Evolutionary conservation across 1,140 invertebrate species (phyloP).

Genomic region (Dinothrombium tinctorium): DNA sequence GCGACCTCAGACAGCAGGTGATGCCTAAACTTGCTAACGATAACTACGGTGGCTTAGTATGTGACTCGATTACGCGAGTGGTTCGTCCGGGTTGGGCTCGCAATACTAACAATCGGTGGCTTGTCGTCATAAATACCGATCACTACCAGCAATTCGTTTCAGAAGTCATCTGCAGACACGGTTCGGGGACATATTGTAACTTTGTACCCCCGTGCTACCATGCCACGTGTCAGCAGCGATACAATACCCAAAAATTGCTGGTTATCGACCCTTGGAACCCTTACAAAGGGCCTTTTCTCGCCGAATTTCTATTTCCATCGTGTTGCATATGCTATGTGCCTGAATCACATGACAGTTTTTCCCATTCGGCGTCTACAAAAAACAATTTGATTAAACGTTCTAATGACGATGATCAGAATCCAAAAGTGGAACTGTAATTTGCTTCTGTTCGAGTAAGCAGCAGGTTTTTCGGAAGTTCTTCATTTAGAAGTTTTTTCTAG

Average conservation of each 20-base stretch:
- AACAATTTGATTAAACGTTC: too few relatives aligned
- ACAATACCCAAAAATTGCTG: conserved; percentile 17
- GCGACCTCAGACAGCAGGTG: conserved; percentile 13
- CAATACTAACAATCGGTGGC: conserved; percentile 17
- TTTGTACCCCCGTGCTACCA: conserved; percentile 18
- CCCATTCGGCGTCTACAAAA: too few relatives aligned
- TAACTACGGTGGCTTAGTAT: conserved; percentile 15
- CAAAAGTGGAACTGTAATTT: too few relatives aligned
- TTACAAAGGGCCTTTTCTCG: conserved; percentile 17
- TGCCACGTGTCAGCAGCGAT: conserved; percentile 16
- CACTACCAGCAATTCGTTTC: conserved; percentile 17
- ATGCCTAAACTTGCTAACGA: conserved; percentile 16
- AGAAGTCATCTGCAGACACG: conserved; percentile 16
- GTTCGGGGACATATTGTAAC: conserved; percentile 14
- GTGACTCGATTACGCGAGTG: conserved; percentile 17
- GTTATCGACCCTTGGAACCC: conserved; percentile 17
- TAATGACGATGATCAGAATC: too few relatives aligned
- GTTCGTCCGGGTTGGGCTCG: conserved; percentile 17
- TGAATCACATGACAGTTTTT: too few relatives aligned
- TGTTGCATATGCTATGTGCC: conserved; percentile 18
- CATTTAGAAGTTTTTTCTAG: too few relatives aligned
- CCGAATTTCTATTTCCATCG: conserved; percentile 17
- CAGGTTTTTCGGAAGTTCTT: too few relatives aligned
- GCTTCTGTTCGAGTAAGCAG: too few relatives aligned
- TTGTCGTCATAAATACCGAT: conserved; percentile 17